Percentiles rank a stretch among this genome's conserved stretches.
phyloP scores from a whole-genome alignment of 1,140 invertebrate species.

The Aporrectodea caliginosa region DNA sequence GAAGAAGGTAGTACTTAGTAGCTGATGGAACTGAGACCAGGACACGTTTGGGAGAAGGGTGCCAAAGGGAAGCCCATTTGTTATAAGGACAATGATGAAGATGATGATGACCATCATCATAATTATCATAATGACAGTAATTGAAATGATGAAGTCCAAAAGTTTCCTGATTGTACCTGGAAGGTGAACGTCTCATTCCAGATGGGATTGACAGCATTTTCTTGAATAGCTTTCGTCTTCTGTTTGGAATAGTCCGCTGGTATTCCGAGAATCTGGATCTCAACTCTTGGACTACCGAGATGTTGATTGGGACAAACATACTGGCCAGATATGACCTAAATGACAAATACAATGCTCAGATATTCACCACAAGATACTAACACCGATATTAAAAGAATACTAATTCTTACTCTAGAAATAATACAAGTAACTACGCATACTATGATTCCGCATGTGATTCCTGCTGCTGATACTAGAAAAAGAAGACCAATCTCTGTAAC shows the following conservation, averaged over 20 bases:
- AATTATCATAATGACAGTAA: not conserved
- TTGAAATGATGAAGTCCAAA: not conserved
- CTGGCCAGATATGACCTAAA: constrained; percentile 81
- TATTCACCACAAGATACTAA: too few relatives aligned
- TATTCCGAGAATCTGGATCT: constrained; percentile 86
- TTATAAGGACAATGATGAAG: not conserved
- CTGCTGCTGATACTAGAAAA: too few relatives aligned
- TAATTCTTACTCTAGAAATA: too few relatives aligned
- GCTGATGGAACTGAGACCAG: too few relatives aligned
- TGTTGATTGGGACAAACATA: constrained; percentile 76
- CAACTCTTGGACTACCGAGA: constrained; percentile 75
- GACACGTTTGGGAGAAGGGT: not conserved
- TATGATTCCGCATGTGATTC: too few relatives aligned
- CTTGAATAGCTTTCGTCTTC: constrained; percentile 76
- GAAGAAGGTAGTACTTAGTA: too few relatives aligned
- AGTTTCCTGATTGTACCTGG: constrained; percentile 59
- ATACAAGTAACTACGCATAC: too few relatives aligned
- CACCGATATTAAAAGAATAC: too few relatives aligned
- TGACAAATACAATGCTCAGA: too few relatives aligned
- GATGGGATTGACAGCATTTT: constrained; percentile 86
- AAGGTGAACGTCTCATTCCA: constrained; percentile 91
- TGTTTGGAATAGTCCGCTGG: constrained; percentile 84
- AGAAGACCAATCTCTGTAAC: too few relatives aligned
- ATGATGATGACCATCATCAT: not conserved
- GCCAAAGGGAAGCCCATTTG: not conserved